phyloP scores from a whole-genome alignment of 2,113 vertebrate species.

The Mesitornis unicolor region DNA sequence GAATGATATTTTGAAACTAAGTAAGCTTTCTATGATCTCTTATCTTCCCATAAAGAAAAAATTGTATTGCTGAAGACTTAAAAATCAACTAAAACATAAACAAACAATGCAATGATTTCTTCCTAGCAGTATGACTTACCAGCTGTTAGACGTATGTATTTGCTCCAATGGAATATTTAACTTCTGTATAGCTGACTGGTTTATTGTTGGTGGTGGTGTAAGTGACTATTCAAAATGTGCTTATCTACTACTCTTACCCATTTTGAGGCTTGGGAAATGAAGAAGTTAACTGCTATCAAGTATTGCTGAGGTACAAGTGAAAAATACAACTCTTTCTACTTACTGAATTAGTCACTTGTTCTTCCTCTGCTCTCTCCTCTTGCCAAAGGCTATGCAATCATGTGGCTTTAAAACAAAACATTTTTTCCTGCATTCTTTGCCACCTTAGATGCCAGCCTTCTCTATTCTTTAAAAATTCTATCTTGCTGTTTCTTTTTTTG shows the following conservation, averaged over 20 bases:
- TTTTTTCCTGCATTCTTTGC: background rate
- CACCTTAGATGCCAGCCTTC: background rate
- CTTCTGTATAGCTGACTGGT: background rate
- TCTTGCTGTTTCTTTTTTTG: background rate
- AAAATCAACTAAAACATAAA: background rate
- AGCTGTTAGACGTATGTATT: constrained; percentile 18
- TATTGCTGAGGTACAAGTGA: background rate
- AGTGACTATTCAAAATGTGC: background rate
- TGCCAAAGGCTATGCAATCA: background rate
- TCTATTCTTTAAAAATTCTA: background rate
- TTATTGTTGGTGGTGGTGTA: background rate
- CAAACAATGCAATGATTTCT: background rate
- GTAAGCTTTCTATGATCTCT: background rate
- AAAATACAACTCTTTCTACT: background rate
- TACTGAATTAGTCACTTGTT: background rate
- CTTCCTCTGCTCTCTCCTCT: background rate
- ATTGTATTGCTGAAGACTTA: background rate
- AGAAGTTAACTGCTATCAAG: background rate
- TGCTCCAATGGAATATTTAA: background rate
- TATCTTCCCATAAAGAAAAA: background rate
- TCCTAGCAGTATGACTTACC: background rate
- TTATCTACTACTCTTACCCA: background rate
- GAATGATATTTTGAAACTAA: background rate
- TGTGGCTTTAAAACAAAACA: background rate
- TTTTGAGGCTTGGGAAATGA: background rate